Conservation (phyloP, 2,888 invertebrate genomes). For the Gryllus longicercus region DNA sequence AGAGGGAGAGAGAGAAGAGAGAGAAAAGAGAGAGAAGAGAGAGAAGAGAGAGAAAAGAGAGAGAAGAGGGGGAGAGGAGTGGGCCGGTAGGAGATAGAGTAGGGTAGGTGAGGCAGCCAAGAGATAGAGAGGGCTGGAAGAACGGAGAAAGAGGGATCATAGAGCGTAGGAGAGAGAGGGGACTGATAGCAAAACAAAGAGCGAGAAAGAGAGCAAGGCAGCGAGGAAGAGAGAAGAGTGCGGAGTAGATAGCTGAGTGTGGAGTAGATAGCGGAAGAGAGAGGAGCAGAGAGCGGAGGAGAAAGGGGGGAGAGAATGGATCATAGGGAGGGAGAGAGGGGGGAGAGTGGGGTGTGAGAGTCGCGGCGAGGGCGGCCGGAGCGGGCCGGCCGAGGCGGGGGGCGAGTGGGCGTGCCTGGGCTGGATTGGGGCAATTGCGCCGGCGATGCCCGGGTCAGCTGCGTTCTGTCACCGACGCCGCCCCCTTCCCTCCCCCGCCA, state of each 20-base stretch:
- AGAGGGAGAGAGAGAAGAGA: background rate
- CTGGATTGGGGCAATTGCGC: background rate
- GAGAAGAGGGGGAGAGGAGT: too few relatives aligned
- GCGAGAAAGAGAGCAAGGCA: too few relatives aligned
- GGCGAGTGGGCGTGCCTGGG: background rate
- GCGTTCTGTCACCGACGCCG: constrained; percentile 37
- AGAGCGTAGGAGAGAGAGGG: background rate
- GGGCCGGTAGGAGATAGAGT: too few relatives aligned
- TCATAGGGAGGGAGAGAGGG: too few relatives aligned
- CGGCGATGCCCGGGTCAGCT: background rate
- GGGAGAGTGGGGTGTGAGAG: too few relatives aligned
- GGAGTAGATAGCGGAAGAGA: background rate
- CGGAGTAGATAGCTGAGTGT: too few relatives aligned
- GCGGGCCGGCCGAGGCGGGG: background rate
- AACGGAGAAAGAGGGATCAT: background rate
- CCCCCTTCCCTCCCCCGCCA: constrained; percentile 40
- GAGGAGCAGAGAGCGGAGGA: background rate
- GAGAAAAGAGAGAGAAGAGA: too few relatives aligned
- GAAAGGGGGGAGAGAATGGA: background rate
- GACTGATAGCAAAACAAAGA: too few relatives aligned
- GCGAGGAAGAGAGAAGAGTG: too few relatives aligned
- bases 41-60: background rate
- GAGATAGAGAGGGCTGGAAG: too few relatives aligned
- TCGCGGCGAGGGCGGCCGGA: background rate
- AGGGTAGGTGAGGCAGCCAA: too few relatives aligned